Conservation (phyloP, 2,888 invertebrate species). For the Lobophora halterata region DNA sequence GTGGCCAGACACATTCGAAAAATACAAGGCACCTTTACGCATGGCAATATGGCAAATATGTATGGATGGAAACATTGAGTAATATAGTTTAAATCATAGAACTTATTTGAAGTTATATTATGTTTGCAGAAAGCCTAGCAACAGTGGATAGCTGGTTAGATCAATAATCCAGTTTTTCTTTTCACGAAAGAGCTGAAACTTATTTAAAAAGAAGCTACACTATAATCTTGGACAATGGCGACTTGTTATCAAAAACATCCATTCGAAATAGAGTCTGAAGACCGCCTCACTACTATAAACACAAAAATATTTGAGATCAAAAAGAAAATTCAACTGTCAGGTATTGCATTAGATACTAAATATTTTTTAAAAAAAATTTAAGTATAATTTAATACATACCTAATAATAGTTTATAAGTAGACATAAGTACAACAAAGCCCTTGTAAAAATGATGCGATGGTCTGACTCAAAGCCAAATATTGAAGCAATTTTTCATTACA, state of each 20-base stretch:
- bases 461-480: not conserved
- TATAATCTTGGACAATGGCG: constrained; percentile 49
- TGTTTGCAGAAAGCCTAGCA: constrained; percentile 12
- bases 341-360: no score
- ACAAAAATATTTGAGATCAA: constrained; percentile 91
- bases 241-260: constrained; percentile 75
- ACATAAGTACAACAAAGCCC: no score
- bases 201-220: not conserved
- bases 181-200: constrained; percentile 1
- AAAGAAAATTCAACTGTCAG: constrained; percentile 92
- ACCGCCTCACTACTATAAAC: constrained; percentile 82
- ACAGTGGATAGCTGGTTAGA: constrained; percentile 17
- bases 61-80: no score
- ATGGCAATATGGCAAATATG: no score
- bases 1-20: not conserved
- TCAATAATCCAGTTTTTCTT: constrained; percentile 12
- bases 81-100: no score
- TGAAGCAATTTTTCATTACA: not conserved
- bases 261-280: constrained; percentile 73
- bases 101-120: not conserved
- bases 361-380: no score
- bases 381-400: no score
- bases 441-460: no score
- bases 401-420: no score
- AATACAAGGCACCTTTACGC: no score